Evolutionary conservation across 64 coral and sea anemone genomes (phyloP), one percentile per base, ranked within the genome.

Genomic region (Dendronephthya gigantea): DNA sequence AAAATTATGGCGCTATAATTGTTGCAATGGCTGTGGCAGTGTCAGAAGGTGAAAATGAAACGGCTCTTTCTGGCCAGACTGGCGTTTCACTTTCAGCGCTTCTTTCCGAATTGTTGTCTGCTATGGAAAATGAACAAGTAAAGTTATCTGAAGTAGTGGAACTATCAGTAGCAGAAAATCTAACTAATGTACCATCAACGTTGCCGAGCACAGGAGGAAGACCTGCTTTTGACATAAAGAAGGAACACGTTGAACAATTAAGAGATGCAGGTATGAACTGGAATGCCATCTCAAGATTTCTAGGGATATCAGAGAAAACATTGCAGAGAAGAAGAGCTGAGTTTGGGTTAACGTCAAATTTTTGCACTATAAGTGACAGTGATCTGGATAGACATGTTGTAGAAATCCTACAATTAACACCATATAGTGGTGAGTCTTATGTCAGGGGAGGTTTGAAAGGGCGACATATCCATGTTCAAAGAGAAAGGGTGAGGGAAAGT

Each of bases 291-390:
- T 40, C 84, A 55, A 43, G 0, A 3, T 87, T 84, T 87, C 51
- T 90, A 25, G 74, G 90, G 27, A 49, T 90, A 84, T 90, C 84
- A 74, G 70, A 90, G 32, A 69, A 81, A 90, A 90, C 89, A 48
- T 48, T 82, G 48, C 75, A 81, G 22, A 52, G 83, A 86, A 74
- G 83, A 55, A 86, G 89, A 55, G 19, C 84, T 81, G 37, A 62
- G 13, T 90, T 79, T 85, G 69, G 83, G 30, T 48, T 82, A 23
- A 50, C 68, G 22, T 43, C 68, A 45, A 88, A 36, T 50, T 88
- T 88, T 41, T 82, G 59, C 75, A 43, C 43, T 32, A 83, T 88
- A 38, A 88, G 47, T 39, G 75, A 88, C 38, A 68, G 39, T 15
- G 47, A 88, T 82, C 49, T 83, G 49, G 87, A 88, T 30, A 82